Conservation (phyloP, 2,888 invertebrate genomes). For the Drosophila anomalata region DNA sequence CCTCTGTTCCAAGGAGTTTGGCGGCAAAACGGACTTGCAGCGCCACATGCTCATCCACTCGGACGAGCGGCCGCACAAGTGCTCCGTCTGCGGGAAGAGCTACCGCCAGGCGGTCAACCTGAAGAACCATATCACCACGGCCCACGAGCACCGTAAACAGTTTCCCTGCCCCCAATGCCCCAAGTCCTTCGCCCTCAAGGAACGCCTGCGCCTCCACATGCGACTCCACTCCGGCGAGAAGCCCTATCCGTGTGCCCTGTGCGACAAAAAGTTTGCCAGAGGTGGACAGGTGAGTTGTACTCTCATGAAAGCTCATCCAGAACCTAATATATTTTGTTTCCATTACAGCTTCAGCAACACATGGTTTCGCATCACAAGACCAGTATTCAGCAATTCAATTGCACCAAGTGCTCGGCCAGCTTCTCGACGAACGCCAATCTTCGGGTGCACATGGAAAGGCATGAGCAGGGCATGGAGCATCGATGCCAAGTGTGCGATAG, state of each 20-base stretch:
- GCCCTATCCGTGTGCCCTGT: slow-evolving; percentile 87
- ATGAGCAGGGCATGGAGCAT: slow-evolving; percentile 90
- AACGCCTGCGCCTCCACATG: slow-evolving; percentile 89
- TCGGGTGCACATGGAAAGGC: slow-evolving; percentile 88
- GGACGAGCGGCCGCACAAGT: slow-evolving; percentile 87
- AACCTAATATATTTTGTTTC: neutral
- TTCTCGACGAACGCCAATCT: slow-evolving; percentile 88
- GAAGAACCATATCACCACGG: slow-evolving; percentile 86
- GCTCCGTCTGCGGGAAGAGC: slow-evolving; percentile 86
- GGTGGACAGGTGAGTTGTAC: slow-evolving; percentile 87
- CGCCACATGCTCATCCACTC: slow-evolving; percentile 89
- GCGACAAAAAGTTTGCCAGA: slow-evolving; percentile 88
- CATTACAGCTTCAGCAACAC: slow-evolving; percentile 86
- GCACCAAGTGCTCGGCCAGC: slow-evolving; percentile 88
- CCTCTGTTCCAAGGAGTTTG: slow-evolving; percentile 87
- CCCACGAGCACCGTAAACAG: slow-evolving; percentile 82
- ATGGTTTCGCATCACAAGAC: slow-evolving; percentile 87
- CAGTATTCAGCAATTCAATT: slow-evolving; percentile 89
- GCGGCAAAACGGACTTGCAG: slow-evolving; percentile 87
- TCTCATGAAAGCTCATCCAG: neutral
- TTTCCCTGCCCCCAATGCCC: slow-evolving; percentile 90
- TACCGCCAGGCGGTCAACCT: slow-evolving; percentile 88
- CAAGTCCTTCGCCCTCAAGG: slow-evolving; percentile 90
- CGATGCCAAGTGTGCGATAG: slow-evolving; percentile 92
- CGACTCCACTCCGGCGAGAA: slow-evolving; percentile 89